phyloP scores from a whole-genome alignment of 2,113 vertebrate genomes.

The Damaliscus lunatus region DNA sequence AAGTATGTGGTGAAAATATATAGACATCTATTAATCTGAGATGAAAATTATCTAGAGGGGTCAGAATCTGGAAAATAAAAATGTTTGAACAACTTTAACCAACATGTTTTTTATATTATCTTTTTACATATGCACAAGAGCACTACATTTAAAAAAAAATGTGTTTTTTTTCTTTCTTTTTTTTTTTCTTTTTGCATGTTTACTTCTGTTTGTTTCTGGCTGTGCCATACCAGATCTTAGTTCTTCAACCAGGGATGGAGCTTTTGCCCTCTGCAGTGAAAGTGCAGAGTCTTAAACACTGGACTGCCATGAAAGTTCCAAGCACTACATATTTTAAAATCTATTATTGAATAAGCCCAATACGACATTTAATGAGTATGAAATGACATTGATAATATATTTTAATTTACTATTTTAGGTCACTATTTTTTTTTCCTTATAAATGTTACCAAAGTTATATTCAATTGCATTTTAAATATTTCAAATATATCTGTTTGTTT shows the following conservation, averaged over 20 bases:
- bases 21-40: neutral
- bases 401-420: neutral
- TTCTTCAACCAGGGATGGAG: neutral
- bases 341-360: neutral
- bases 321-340: neutral
- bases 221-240: neutral
- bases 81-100: neutral
- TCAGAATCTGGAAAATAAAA: neutral
- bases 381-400: neutral
- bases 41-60: neutral
- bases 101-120: neutral
- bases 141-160: neutral
- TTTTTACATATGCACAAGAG: neutral
- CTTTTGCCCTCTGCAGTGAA: neutral
- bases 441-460: neutral
- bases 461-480: neutral
- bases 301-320: neutral
- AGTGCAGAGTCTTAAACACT: neutral
- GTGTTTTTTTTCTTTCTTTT: fast-evolving
- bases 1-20: neutral
- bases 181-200: neutral
- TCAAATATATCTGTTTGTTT: neutral
- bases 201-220: neutral
- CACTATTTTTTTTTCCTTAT: neutral
- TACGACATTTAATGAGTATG: neutral